phyloP scores from a whole-genome alignment of 2,888 invertebrate genomes.

The Pristionchus maxplancki region DNA sequence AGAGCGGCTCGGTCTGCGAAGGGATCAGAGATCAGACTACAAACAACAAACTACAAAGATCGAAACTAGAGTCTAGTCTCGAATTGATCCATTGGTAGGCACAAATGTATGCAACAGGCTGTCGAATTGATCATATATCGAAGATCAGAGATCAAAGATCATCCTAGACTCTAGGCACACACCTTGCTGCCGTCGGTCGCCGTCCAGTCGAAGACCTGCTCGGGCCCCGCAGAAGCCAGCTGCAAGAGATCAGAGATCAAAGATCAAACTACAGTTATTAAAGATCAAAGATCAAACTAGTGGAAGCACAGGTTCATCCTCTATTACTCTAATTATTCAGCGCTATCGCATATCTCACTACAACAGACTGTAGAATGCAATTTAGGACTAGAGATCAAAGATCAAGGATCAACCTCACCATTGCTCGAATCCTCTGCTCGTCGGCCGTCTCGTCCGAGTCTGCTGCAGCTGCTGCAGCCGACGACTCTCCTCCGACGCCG shows the following conservation, averaged over 20 bases:
- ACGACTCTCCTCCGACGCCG: neutral
- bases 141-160: slow-evolving; percentile 26
- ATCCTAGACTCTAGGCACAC: neutral
- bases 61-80: neutral
- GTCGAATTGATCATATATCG: too few species aligned
- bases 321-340: too few species aligned
- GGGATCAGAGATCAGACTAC: slow-evolving; percentile 24
- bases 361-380: too few species aligned
- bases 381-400: neutral
- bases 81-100: too few species aligned
- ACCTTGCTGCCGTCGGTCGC: neutral
- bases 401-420: neutral
- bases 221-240: neutral
- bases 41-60: neutral
- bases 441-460: neutral
- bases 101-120: too few species aligned
- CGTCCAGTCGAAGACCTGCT: slow-evolving; percentile 26
- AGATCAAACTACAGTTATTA: neutral
- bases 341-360: too few species aligned
- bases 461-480: neutral
- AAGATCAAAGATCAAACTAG: slow-evolving; percentile 9
- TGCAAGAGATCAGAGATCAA: slow-evolving; percentile 6
- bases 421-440: neutral
- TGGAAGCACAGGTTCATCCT: too few species aligned
- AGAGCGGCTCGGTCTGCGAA: neutral